Conservation (phyloP, 2,113 vertebrate genomes). For the Saccopteryx leptura region DNA sequence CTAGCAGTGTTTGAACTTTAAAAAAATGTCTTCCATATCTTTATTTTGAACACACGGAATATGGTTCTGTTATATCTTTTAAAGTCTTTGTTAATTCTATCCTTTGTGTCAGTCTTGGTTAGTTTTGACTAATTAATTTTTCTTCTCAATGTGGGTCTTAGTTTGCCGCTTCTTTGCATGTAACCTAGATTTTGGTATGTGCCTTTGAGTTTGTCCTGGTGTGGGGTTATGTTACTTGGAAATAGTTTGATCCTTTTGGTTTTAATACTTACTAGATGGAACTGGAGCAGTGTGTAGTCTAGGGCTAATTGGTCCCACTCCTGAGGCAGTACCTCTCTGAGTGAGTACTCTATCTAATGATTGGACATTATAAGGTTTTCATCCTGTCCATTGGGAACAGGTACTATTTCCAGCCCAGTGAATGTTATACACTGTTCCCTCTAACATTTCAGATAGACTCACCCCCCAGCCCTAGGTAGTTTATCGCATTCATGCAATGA, state of each 20-base stretch:
- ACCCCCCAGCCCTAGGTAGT: too few species aligned
- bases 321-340: background rate
- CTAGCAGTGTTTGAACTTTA: background rate
- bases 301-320: background rate
- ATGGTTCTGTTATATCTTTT: background rate
- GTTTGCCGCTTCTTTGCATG: background rate
- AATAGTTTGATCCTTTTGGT: background rate
- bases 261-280: background rate
- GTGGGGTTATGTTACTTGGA: background rate
- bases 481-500: background rate
- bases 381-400: background rate
- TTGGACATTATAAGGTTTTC: background rate
- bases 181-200: background rate
- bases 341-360: background rate
- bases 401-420: background rate
- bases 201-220: background rate
- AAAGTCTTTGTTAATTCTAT: background rate
- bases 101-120: background rate
- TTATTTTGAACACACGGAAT: background rate
- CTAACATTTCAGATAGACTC: background rate
- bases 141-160: background rate
- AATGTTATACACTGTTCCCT: background rate
- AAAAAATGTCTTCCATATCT: background rate
- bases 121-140: slow-evolving; percentile 25
- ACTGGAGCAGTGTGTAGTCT: background rate